Evolutionary conservation across 2,797 vertebrate genomes (phyloP).

Genomic region (Rhinogobio ventralis): DNA sequence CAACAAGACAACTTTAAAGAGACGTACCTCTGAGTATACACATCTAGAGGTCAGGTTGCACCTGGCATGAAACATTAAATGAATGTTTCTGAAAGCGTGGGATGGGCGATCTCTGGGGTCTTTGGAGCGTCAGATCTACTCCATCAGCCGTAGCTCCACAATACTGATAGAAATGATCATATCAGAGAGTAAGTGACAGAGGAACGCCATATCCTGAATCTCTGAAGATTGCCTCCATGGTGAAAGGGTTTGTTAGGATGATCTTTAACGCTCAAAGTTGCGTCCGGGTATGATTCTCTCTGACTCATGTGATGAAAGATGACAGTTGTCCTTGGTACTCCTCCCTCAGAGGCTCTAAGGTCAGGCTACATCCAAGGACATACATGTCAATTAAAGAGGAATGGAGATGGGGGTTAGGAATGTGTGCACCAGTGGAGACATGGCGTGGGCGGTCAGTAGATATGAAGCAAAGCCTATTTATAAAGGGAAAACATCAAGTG

Average conservation of each 20-base stretch:
- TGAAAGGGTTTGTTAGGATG: conserved; percentile 10
- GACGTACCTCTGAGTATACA: conserved; percentile 4
- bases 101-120: conserved; percentile 25
- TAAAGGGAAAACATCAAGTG: neutral
- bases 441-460: neutral
- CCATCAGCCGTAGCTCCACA: conserved; percentile 4
- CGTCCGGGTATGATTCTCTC: neutral
- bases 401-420: neutral
- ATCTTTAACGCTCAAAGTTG: conserved; percentile 16
- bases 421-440: neutral
- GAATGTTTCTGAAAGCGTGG: conserved; percentile 18
- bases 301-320: conserved; percentile 37
- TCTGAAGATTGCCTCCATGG: conserved; percentile 18
- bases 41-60: conserved; percentile 29
- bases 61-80: conserved; percentile 5
- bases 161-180: conserved; percentile 13
- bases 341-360: conserved; percentile 30
- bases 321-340: conserved; percentile 41
- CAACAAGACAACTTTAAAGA: conserved; percentile 25
- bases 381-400: conserved; percentile 47
- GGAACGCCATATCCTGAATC: conserved; percentile 23
- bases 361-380: conserved; percentile 25
- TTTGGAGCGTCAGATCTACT: conserved; percentile 12
- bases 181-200: conserved; percentile 19
- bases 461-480: conserved; percentile 15